Conservation (phyloP, 2,888 invertebrate species). For the Sarcophaga variegata region DNA sequence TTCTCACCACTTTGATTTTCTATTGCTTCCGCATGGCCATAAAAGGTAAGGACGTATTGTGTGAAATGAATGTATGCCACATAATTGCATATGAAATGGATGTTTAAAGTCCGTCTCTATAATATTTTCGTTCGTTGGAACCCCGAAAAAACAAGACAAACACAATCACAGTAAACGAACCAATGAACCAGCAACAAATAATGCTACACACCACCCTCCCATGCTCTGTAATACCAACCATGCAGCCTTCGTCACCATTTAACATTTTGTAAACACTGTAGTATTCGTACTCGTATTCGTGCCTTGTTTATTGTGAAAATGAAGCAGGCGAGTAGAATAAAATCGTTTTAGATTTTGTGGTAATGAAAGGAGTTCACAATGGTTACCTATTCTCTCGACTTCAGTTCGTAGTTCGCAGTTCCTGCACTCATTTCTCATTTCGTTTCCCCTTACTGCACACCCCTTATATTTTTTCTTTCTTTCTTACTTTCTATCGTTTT, state of each 20-base stretch:
- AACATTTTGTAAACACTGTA: too few relatives aligned
- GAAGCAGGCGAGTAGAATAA: neutral
- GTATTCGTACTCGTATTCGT: neutral
- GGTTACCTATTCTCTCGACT: slow-evolving; percentile 4
- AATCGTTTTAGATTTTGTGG: slow-evolving; percentile 12
- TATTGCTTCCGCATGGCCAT: too few relatives aligned
- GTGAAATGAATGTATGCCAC: slow-evolving; percentile 47
- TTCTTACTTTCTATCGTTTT: neutral
- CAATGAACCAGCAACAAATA: slow-evolving; percentile 5
- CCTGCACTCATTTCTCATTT: slow-evolving; percentile 15
- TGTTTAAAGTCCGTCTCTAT: slow-evolving; percentile 36
- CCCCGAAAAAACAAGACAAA: slow-evolving; percentile 6
- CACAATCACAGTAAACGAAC: slow-evolving; percentile 26
- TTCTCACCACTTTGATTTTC: too few relatives aligned
- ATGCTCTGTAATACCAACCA: too few relatives aligned
- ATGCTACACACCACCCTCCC: neutral
- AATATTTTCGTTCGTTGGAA: slow-evolving; percentile 53
- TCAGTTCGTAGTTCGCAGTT: neutral
- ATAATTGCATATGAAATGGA: slow-evolving; percentile 55
- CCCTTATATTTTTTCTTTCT: neutral
- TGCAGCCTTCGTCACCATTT: too few relatives aligned
- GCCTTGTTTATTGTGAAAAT: neutral
- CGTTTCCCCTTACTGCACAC: slow-evolving; percentile 32
- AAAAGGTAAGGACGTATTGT: slow-evolving; percentile 19
- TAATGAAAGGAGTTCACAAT: slow-evolving; percentile 35